Conservation (phyloP, 2,113 vertebrate species). For the Elaphurus davidianus region DNA sequence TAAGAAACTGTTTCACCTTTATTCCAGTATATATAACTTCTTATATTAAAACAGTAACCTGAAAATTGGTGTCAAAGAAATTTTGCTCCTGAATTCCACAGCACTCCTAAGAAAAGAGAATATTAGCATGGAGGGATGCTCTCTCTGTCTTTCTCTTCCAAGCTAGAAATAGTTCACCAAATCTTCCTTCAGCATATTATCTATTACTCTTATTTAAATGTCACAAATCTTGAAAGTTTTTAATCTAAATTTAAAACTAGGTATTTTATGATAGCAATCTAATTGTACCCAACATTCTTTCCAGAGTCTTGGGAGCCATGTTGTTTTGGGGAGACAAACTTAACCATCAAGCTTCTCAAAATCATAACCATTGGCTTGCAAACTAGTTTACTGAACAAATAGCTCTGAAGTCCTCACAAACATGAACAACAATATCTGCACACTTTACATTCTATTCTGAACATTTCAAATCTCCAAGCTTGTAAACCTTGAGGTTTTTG, state of each 20-base stretch:
- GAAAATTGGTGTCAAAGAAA: not conserved
- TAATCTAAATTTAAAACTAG: not conserved
- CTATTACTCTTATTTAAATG: not conserved
- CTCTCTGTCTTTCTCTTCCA: not conserved
- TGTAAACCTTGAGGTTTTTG: slow-evolving; percentile 25
- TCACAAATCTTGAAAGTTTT: not conserved
- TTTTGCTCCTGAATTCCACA: not conserved
- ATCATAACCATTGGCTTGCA: not conserved
- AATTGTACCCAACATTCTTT: not conserved
- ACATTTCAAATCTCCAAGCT: not conserved
- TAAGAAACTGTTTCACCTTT: not conserved
- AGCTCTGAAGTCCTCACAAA: not conserved
- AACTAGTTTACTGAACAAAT: not conserved
- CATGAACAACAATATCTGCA: not conserved
- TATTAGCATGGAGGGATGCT: not conserved
- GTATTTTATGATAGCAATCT: not conserved
- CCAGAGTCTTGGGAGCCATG: not conserved
- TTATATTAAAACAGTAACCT: not conserved
- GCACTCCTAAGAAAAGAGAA: not conserved
- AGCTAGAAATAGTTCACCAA: not conserved
- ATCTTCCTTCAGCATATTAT: not conserved
- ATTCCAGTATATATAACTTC: not conserved
- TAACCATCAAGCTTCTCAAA: not conserved
- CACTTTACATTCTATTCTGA: not conserved
- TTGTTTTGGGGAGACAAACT: not conserved